Percentiles rank a stretch among this genome's conserved stretches.
Evolutionary conservation across 2,888 invertebrate species (phyloP).

Genomic region (Pollenia labialis): DNA sequence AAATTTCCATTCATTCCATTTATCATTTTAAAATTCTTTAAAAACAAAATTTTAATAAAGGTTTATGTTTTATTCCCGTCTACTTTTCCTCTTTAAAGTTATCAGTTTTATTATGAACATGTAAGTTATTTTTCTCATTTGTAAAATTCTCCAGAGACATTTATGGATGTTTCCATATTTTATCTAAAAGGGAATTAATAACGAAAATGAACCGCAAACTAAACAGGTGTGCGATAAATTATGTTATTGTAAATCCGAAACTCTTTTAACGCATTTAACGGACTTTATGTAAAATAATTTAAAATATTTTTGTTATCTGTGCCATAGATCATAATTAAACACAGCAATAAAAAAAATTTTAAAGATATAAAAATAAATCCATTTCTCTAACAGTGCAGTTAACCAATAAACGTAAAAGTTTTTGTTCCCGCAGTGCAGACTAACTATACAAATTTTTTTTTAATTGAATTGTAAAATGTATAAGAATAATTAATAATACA

Average conservation of each 20-base stretch:
- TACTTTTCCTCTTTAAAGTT: not conserved
- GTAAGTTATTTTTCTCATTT: not conserved
- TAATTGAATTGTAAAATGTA: no score
- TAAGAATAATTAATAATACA: no score
- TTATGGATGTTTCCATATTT: constrained; percentile 31
- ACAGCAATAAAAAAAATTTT: no score
- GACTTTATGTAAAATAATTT: not conserved
- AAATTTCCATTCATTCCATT: not conserved
- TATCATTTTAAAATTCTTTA: not conserved
- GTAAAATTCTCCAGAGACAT: constrained; percentile 27
- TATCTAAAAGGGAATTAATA: constrained; percentile 24
- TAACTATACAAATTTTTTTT: no score
- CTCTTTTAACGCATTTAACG: not conserved
- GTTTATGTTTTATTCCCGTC: not conserved
- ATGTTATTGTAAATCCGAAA: not conserved
- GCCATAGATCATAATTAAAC: no score
- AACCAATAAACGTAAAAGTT: no score
- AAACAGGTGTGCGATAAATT: constrained; percentile 2
- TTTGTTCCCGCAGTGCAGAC: no score
- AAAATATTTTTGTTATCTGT: no score
- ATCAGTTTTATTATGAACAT: not conserved
- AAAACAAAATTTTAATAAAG: constrained; percentile 13
- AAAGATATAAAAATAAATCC: no score
- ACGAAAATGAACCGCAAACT: constrained; percentile 8
- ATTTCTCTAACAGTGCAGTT: no score